Evolutionary conservation across 2,113 vertebrate species (phyloP).

Genomic region (human): GRCh38 chr17:12640001-12640500

Average conservation of each 20-base stretch:
- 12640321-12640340: not conserved
- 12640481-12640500: not conserved
- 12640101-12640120: not conserved
- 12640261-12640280: not conserved
- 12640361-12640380: not conserved
- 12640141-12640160: not conserved
- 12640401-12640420: not conserved
- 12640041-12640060: slow-evolving; percentile 54
- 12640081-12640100: not conserved
- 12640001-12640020: slow-evolving; percentile 6
- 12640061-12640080: not conserved
- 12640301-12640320: not conserved
- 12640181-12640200: not conserved
- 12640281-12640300: not conserved
- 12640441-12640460: not conserved
- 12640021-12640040: slow-evolving; percentile 2
- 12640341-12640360: not conserved
- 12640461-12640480: not conserved
- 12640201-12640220: not conserved
- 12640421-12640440: not conserved
- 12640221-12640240: not conserved
- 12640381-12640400: not conserved
- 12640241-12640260: not conserved
- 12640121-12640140: not conserved
- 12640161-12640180: not conserved